A percentile compares a stretch with the other conserved stretches of the same genome.
Evolutionary conservation across 1,140 invertebrate genomes (phyloP).

Genomic region (Listronotus bonariensis): DNA sequence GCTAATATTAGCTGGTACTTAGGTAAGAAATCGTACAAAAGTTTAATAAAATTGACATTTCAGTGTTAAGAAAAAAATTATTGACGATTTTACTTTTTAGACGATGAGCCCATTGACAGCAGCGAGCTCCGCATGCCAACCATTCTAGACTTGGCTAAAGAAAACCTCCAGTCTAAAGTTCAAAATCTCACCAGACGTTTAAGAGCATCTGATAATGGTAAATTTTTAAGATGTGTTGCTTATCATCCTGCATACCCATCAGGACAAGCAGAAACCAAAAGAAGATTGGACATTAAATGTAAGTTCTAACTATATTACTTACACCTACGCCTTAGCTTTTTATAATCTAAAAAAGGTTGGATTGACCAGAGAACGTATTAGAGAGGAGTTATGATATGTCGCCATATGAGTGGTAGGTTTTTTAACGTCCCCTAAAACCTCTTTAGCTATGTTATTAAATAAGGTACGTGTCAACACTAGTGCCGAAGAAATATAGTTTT

Average conservation of each 20-base stretch:
- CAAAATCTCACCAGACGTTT: conserved; percentile 68
- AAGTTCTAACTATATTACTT: conserved; percentile 51
- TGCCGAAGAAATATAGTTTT: too few relatives aligned
- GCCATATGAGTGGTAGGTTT: too few relatives aligned
- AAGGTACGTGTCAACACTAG: too few relatives aligned
- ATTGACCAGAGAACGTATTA: too few relatives aligned
- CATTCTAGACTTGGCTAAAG: conserved; percentile 56
- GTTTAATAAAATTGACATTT: too few relatives aligned
- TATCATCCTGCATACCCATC: conserved; percentile 64
- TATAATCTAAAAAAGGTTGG: too few relatives aligned
- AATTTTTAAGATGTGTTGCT: conserved; percentile 66
- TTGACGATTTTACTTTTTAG: conserved; percentile 54
- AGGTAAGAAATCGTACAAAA: conserved; percentile 59
- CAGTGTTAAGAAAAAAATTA: too few relatives aligned
- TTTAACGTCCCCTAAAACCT: too few relatives aligned
- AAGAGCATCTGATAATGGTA: conserved; percentile 67
- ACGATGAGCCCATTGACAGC: conserved; percentile 62
- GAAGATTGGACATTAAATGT: conserved; percentile 67
- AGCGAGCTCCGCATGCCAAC: conserved; percentile 61
- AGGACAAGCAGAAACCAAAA: conserved; percentile 56
- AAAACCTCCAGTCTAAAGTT: conserved; percentile 61
- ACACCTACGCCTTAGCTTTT: too few relatives aligned
- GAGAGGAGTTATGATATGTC: too few relatives aligned
- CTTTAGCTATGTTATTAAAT: too few relatives aligned
- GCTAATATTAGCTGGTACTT: conserved; percentile 73